Evolutionary conservation across 2,888 invertebrate species (phyloP).

Genomic region (Campoletis raptor): DNA sequence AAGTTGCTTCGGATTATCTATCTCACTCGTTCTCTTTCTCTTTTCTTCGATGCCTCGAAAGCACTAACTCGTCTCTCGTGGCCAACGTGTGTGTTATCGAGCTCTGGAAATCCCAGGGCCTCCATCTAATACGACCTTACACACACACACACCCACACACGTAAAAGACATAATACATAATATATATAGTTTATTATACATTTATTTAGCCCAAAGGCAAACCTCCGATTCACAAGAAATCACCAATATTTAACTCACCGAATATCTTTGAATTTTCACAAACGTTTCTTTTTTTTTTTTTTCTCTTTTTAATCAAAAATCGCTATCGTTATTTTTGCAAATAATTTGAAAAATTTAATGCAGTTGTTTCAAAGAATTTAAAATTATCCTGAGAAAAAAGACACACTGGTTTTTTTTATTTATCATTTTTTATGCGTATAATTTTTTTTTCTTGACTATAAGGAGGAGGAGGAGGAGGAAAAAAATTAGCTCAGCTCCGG

Average conservation of each 20-base stretch:
- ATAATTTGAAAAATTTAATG: too few species aligned
- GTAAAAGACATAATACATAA: constrained; percentile 3
- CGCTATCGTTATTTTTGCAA: too few species aligned
- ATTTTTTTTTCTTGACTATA: background rate
- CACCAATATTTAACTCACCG: too few species aligned
- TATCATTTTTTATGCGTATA: background rate
- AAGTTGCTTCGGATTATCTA: background rate
- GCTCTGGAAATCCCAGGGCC: constrained; percentile 75
- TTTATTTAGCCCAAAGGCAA: background rate
- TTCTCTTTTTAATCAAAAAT: too few species aligned
- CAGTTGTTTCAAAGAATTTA: too few species aligned
- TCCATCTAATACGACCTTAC: constrained; percentile 35
- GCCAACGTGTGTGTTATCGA: constrained; percentile 75
- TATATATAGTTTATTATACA: constrained; percentile 1
- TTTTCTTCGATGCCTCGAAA: background rate
- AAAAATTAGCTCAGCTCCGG: background rate
- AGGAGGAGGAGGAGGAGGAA: background rate
- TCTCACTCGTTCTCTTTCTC: background rate
- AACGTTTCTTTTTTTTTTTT: background rate
- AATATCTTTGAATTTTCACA: background rate
- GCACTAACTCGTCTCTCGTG: constrained; percentile 18
- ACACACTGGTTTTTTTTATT: background rate
- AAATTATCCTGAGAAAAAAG: background rate
- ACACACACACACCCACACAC: background rate
- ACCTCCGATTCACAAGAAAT: background rate